phyloP scores from a whole-genome alignment of 2,113 vertebrate genomes.

The Oceanodroma tethys region DNA sequence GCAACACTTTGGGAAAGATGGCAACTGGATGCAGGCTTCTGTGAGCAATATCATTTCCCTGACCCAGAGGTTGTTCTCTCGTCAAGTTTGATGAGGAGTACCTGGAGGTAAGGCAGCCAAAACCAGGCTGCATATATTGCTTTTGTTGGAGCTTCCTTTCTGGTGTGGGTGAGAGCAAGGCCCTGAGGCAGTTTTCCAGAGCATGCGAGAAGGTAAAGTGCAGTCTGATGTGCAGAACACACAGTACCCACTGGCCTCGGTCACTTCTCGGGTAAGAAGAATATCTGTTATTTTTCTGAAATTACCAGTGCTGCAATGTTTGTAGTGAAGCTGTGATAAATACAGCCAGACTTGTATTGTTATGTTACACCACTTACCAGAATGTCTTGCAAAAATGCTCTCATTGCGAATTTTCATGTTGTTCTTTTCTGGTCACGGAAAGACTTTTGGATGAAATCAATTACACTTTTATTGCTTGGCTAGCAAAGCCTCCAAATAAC shows the following conservation, averaged over 20 bases:
- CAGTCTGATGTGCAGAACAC: accelerated
- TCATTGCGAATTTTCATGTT: neutral
- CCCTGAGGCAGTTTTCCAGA: neutral
- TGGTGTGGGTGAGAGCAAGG: neutral
- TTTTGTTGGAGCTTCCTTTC: neutral
- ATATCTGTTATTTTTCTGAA: neutral
- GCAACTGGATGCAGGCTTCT: neutral
- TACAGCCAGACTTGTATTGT: neutral
- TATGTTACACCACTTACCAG: accelerated
- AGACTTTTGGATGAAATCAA: neutral
- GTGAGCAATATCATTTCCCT: neutral
- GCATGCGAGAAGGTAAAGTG: accelerated
- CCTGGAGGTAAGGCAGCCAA: neutral
- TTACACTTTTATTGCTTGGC: neutral
- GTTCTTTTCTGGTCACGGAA: neutral
- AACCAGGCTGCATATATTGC: neutral
- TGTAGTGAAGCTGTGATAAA: neutral
- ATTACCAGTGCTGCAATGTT: neutral
- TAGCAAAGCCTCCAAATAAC: neutral
- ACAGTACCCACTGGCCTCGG: accelerated
- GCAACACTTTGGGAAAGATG: neutral
- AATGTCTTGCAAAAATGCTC: neutral
- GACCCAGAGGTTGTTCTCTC: neutral
- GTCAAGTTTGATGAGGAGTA: neutral
- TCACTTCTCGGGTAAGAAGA: neutral